These are phyloP conservation scores for Pseudotriccus pelzelni DNA, from an alignment of 2,797 vertebrate genomes.

Conservation along the genomic window DNA sequence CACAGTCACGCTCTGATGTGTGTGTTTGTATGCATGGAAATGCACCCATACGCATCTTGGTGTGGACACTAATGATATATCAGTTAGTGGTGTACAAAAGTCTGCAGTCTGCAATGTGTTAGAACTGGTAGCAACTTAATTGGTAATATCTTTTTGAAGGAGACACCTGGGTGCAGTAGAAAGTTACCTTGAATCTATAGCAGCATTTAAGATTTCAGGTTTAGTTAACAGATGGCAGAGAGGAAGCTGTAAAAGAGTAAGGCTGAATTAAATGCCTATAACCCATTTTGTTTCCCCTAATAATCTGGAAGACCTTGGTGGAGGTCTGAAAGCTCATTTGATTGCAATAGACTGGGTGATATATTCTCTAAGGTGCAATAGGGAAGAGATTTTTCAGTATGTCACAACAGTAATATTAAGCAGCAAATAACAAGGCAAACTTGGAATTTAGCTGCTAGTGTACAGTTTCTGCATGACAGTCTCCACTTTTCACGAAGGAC, in stretches of 20 bases:
- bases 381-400: neutral
- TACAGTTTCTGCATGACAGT: neutral
- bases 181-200: slow-evolving; percentile 28
- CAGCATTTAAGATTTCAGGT: neutral
- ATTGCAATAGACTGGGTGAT: neutral
- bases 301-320: slow-evolving; percentile 42
- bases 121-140: neutral
- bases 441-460: neutral
- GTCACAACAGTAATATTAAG: neutral
- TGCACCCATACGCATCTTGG: fast-evolving
- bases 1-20: neutral
- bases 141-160: neutral
- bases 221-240: slow-evolving; percentile 49
- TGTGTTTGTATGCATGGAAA: neutral
- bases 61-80: neutral
- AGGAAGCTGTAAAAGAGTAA: slow-evolving; percentile 15
- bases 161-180: neutral
- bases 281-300: slow-evolving; percentile 12
- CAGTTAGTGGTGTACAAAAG: neutral
- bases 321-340: slow-evolving; percentile 33
- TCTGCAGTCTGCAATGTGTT: neutral
- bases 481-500: neutral
- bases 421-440: neutral
- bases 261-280: slow-evolving; percentile 11
- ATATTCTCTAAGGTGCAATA: neutral